Percentiles rank a stretch among this genome's conserved stretches.
phyloP scores from a whole-genome alignment of 1,140 invertebrate genomes.

The Drosophila nigromelanica region DNA sequence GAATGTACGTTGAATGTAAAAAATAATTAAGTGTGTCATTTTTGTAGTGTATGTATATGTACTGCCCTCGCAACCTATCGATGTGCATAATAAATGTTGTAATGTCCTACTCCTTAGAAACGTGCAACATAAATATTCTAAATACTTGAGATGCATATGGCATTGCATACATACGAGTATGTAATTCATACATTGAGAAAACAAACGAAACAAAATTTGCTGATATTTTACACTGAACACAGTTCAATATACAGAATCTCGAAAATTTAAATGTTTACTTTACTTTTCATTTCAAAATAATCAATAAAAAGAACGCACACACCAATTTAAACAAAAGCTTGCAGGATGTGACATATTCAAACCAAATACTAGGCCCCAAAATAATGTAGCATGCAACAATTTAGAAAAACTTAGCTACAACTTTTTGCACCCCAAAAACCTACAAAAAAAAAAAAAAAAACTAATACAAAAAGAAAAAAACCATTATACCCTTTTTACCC shows the following conservation, averaged over 20 bases:
- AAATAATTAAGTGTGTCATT: slow-evolving; percentile 62
- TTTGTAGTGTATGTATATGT: slow-evolving; percentile 64
- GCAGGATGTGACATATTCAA: slow-evolving; percentile 24
- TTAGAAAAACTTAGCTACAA: slow-evolving; percentile 76
- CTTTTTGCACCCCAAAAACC: slow-evolving; percentile 63
- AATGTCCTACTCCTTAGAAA: slow-evolving; percentile 16
- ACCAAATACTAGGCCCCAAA: slow-evolving; percentile 28
- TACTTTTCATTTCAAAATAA: slow-evolving; percentile 22
- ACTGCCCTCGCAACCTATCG: slow-evolving; percentile 19
- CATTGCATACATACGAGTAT: background rate
- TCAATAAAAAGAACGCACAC: slow-evolving; percentile 16
- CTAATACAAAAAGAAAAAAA: slow-evolving; percentile 4
- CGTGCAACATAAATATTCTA: slow-evolving; percentile 55
- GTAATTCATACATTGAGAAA: slow-evolving; percentile 47
- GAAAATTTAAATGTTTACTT: slow-evolving; percentile 18
- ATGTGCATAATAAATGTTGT: slow-evolving; percentile 60
- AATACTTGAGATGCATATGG: slow-evolving; percentile 31
- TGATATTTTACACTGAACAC: slow-evolving; percentile 77
- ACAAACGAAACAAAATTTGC: slow-evolving; percentile 66
- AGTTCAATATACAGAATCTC: slow-evolving; percentile 53
- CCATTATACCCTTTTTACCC: background rate
- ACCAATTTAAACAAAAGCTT: slow-evolving; percentile 23
- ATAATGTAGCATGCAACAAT: slow-evolving; percentile 63
- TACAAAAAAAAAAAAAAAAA: slow-evolving; percentile 22
- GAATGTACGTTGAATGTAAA: slow-evolving; percentile 62